A percentile compares a stretch with the other conserved stretches of the same genome.
Evolutionary conservation across 30 jellyfish, hydroid and myxozoan species (phyloP).

Genomic region (Aurelia coerulea): DNA sequence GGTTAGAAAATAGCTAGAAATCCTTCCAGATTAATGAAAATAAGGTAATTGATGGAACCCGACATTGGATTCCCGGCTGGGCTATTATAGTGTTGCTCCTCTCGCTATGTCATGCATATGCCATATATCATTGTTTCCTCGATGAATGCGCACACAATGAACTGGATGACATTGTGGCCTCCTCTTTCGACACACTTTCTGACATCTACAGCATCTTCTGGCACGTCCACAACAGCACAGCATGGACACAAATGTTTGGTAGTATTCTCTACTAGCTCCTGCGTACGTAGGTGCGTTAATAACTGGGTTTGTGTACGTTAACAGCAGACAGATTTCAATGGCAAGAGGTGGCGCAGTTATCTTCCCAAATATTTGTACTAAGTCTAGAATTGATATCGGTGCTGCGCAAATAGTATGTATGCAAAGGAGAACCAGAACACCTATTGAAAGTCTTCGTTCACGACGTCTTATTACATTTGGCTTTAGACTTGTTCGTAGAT

Average conservation of each 20-base stretch:
- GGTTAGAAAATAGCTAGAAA: too few relatives aligned
- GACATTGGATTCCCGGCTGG: too few relatives aligned
- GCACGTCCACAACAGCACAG: slow-evolving; percentile 41
- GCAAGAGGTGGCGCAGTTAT: slow-evolving; percentile 44
- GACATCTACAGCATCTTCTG: too few relatives aligned
- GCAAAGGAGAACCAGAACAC: slow-evolving; percentile 35
- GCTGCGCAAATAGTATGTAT: slow-evolving; percentile 41
- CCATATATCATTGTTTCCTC: too few relatives aligned
- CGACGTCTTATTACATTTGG: slow-evolving; percentile 22
- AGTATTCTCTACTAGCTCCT: slow-evolving; percentile 57
- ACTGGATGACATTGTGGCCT: too few relatives aligned
- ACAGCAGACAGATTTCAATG: slow-evolving; percentile 40
- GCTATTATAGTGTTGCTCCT: too few relatives aligned
- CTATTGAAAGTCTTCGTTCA: slow-evolving; percentile 48
- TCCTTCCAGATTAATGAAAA: too few relatives aligned
- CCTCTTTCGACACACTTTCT: too few relatives aligned
- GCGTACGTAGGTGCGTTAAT: slow-evolving; percentile 70
- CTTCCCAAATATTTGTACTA: slow-evolving; percentile 36
- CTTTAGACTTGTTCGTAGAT: slow-evolving; percentile 42
- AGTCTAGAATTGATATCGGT: slow-evolving; percentile 52
- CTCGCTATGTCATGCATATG: too few relatives aligned
- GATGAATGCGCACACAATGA: too few relatives aligned
- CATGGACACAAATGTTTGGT: slow-evolving; percentile 24
- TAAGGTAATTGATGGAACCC: too few relatives aligned
- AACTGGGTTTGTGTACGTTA: slow-evolving; percentile 55